Percentiles rank a stretch among this genome's conserved stretches.
These are phyloP conservation scores for Nephrotoma flavescens DNA, from an alignment of 2,888 invertebrate genomes.

Conservation along the genomic window DNA sequence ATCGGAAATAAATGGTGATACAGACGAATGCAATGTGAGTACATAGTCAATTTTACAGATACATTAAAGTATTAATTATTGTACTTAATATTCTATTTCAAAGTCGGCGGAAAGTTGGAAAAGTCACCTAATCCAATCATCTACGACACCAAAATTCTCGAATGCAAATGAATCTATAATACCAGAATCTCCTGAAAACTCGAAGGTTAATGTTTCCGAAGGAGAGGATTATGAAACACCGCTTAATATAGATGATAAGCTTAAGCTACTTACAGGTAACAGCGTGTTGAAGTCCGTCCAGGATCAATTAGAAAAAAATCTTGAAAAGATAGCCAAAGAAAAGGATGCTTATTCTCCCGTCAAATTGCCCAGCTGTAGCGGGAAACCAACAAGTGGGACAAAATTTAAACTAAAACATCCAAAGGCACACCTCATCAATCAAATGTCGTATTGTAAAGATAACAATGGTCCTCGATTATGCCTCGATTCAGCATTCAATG, in stretches of 20 bases:
- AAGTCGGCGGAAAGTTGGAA: not conserved
- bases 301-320: not conserved
- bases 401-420: constrained; percentile 1
- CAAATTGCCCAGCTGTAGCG: not conserved
- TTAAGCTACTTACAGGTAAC: not conserved
- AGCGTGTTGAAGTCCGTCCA: not conserved
- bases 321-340: not conserved
- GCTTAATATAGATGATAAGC: not conserved
- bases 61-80: not conserved
- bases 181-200: not conserved
- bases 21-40: not conserved
- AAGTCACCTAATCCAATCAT: not conserved
- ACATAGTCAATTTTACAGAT: not conserved
- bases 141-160: not conserved
- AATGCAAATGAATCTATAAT: not conserved
- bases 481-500: not conserved
- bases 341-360: not conserved
- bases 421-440: not conserved
- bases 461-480: not conserved
- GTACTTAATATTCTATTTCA: not conserved
- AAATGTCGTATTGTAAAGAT: not conserved
- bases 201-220: not conserved
- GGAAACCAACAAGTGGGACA: not conserved
- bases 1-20: not conserved
- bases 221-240: not conserved